A percentile compares a stretch with the other conserved stretches of the same genome.
Evolutionary conservation across 1,140 invertebrate genomes (phyloP).

Genomic region (Drosophila athabasca): DNA sequence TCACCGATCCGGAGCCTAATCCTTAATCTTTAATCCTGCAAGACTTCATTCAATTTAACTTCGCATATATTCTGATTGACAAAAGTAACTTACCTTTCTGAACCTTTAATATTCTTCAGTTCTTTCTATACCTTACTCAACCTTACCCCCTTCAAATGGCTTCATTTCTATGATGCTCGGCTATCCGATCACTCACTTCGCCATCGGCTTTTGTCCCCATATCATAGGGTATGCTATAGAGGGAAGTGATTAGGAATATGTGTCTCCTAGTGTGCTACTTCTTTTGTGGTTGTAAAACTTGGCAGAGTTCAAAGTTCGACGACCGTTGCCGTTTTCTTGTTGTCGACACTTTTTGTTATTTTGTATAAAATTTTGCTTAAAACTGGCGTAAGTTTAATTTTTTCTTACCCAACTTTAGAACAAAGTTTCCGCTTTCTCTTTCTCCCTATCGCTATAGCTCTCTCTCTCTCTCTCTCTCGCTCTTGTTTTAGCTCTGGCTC

Average conservation of each 20-base stretch:
- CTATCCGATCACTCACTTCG: too few species aligned
- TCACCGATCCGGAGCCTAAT: too few species aligned
- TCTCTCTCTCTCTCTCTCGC: background rate
- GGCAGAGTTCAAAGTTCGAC: constrained; percentile 44
- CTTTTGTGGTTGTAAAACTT: constrained; percentile 30
- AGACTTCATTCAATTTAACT: too few species aligned
- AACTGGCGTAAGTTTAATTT: constrained; percentile 60
- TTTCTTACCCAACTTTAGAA: constrained; percentile 56
- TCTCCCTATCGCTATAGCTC: background rate
- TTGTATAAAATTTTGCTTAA: constrained; percentile 64
- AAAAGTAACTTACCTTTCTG: too few species aligned
- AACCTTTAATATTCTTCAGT: too few species aligned
- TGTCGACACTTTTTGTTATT: constrained; percentile 45
- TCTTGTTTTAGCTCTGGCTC: background rate
- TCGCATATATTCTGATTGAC: too few species aligned
- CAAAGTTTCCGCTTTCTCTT: constrained; percentile 44
- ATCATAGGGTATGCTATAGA: constrained; percentile 3
- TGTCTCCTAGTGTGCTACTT: constrained; percentile 11
- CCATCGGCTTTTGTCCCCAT: too few species aligned
- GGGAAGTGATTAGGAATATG: constrained; percentile 8
- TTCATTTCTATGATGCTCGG: too few species aligned
- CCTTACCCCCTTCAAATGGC: too few species aligned
- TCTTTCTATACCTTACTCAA: too few species aligned
- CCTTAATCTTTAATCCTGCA: too few species aligned
- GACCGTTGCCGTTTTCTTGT: constrained; percentile 29